These are phyloP conservation scores for Hyposmocoma kahamanoa DNA, from an alignment of 1,140 invertebrate species.

Conservation along the genomic window DNA sequence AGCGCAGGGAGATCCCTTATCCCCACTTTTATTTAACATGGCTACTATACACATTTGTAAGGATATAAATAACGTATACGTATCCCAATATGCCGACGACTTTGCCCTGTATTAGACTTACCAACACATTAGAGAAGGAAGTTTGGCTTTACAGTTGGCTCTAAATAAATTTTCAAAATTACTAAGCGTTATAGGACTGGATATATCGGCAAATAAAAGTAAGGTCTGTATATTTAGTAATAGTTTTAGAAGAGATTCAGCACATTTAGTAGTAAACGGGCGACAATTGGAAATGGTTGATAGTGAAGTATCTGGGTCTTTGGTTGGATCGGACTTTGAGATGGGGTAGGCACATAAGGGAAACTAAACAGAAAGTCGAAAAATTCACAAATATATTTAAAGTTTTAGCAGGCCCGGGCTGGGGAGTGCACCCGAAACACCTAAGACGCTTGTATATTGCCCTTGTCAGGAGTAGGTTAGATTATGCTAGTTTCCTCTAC, in stretches of 20 bases:
- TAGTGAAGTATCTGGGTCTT: conserved; percentile 13
- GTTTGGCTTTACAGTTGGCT: conserved; percentile 5
- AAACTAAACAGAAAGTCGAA: neutral
- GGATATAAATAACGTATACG: neutral
- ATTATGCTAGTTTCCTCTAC: conserved; percentile 4
- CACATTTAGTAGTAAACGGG: conserved; percentile 10
- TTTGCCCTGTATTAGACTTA: conserved; percentile 13
- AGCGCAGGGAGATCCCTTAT: conserved; percentile 22
- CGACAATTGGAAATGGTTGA: conserved; percentile 6
- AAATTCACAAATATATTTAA: conserved; percentile 3
- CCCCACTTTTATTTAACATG: conserved; percentile 22
- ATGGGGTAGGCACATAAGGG: neutral
- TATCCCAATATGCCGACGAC: conserved; percentile 24
- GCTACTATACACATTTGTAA: conserved; percentile 12
- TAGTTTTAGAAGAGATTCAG: neutral
- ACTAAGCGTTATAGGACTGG: conserved; percentile 3
- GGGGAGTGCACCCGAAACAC: conserved; percentile 1
- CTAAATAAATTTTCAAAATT: conserved; percentile 8
- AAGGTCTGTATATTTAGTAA: conserved; percentile 23
- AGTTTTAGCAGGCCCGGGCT: conserved; percentile 1
- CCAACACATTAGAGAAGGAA: conserved; percentile 3
- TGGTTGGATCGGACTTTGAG: neutral
- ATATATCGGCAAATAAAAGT: conserved; percentile 15
- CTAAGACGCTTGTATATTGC: neutral
- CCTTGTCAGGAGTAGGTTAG: neutral